Percentiles rank a stretch among this genome's conserved stretches.
Conservation (phyloP, 2,888 invertebrate genomes). For the Serripes groenlandicus region DNA sequence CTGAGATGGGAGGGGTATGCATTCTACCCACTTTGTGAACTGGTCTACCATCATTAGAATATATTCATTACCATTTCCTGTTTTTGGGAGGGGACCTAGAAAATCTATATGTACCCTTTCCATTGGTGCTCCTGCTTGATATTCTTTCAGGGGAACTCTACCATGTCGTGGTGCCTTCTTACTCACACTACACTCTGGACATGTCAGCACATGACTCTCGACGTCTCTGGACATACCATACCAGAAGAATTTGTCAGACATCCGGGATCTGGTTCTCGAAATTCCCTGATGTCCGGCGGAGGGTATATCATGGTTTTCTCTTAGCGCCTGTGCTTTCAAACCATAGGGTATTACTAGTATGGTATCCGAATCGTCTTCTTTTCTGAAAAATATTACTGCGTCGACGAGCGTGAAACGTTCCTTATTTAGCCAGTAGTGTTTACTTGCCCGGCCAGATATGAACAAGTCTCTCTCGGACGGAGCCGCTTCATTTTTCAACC, state of each 20-base stretch:
- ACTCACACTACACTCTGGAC: slow-evolving; percentile 23
- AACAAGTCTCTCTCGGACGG: not conserved
- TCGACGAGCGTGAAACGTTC: slow-evolving; percentile 11
- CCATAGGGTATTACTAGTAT: slow-evolving; percentile 7
- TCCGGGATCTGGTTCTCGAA: slow-evolving; percentile 18
- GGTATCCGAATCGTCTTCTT: not conserved
- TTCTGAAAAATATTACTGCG: not conserved
- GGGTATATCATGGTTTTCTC: slow-evolving; percentile 23
- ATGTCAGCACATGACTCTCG: slow-evolving; percentile 16
- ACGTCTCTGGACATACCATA: slow-evolving; percentile 20
- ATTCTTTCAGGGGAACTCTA: slow-evolving; percentile 88
- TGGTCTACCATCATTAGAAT: slow-evolving; percentile 23
- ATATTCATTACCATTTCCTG: slow-evolving; percentile 27
- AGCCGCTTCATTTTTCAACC: not conserved
- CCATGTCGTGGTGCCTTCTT: slow-evolving; percentile 25
- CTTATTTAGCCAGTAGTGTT: slow-evolving; percentile 28
- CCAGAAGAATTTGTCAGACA: slow-evolving; percentile 39
- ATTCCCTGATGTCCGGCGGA: slow-evolving; percentile 40
- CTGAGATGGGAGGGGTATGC: slow-evolving; percentile 29
- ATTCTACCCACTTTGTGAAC: slow-evolving; percentile 43
- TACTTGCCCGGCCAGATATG: not conserved
- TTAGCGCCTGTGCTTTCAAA: not conserved
- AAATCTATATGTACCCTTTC: slow-evolving; percentile 44
- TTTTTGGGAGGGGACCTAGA: slow-evolving; percentile 34
- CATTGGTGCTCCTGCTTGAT: slow-evolving; percentile 91